phyloP scores from a whole-genome alignment of 2,888 invertebrate species.

The Drosophila subquinaria region DNA sequence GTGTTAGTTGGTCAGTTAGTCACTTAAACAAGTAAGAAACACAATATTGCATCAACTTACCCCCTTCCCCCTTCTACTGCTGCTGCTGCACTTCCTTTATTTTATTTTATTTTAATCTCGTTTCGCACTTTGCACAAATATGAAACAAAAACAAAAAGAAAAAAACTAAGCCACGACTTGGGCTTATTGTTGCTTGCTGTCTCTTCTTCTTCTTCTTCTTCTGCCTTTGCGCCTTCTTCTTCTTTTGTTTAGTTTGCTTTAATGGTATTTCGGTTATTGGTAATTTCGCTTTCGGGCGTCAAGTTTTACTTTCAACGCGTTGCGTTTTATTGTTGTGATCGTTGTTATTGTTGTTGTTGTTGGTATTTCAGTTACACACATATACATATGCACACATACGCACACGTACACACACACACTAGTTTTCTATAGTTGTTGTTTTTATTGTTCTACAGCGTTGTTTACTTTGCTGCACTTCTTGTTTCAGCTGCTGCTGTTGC shows the following conservation, averaged over 20 bases:
- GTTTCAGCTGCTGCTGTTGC: constrained; percentile 7
- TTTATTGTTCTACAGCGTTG: constrained; percentile 19
- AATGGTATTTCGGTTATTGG: constrained; percentile 47
- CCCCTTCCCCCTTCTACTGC: neutral
- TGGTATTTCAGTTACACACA: constrained; percentile 15
- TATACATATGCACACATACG: constrained; percentile 3
- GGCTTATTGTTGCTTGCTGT: constrained; percentile 17
- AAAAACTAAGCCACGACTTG: constrained; percentile 28
- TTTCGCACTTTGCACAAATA: constrained; percentile 24
- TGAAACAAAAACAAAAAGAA: constrained; percentile 13
- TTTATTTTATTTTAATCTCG: constrained; percentile 5
- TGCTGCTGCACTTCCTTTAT: constrained; percentile 30
- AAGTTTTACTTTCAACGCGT: constrained; percentile 51
- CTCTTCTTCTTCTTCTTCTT: constrained; percentile 16
- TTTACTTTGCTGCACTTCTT: constrained; percentile 26
- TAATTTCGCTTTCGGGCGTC: constrained; percentile 40
- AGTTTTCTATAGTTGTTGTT: constrained; percentile 9
- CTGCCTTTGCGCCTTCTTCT: constrained; percentile 9
- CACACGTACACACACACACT: constrained; percentile 5
- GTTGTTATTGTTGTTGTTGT: neutral
- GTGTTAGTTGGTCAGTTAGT: constrained; percentile 18
- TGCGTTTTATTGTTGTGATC: constrained; percentile 32
- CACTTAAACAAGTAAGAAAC: constrained; percentile 26
- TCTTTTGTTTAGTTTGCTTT: constrained; percentile 26
- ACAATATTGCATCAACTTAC: constrained; percentile 30